Conservation (phyloP, 2,797 vertebrate genomes). For the Erpetoichthys calabaricus region DNA sequence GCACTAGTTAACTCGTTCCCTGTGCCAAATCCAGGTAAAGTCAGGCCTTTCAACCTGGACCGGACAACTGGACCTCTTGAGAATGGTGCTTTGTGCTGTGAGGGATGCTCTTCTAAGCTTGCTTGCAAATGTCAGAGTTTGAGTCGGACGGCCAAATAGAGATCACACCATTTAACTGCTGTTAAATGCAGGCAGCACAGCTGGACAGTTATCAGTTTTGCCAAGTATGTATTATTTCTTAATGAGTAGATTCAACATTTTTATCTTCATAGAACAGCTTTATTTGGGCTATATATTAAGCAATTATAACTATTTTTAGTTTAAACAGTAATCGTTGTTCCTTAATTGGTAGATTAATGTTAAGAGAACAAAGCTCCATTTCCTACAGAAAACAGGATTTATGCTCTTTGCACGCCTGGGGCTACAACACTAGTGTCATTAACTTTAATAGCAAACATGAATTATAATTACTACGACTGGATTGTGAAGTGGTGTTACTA, state of each 20-base stretch:
- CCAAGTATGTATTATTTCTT: too few species aligned
- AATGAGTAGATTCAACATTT: conserved; percentile 24
- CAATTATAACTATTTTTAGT: conserved; percentile 45
- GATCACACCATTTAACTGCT: too few species aligned
- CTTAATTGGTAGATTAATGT: conserved; percentile 44
- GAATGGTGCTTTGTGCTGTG: too few species aligned
- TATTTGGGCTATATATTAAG: conserved; percentile 40
- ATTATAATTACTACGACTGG: conserved; percentile 32
- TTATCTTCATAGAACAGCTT: conserved; percentile 43
- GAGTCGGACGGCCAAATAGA: too few species aligned
- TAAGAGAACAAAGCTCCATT: conserved; percentile 17
- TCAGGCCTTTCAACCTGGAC: too few species aligned
- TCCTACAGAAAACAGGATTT: conserved; percentile 25
- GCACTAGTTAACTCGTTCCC: too few species aligned
- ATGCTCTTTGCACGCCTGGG: conserved; percentile 24
- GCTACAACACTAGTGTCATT: conserved; percentile 29
- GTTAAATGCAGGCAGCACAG: too few species aligned
- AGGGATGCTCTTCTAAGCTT: too few species aligned
- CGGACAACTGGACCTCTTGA: too few species aligned
- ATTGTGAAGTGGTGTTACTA: conserved; percentile 11
- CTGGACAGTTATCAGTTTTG: too few species aligned
- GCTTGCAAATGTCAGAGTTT: too few species aligned
- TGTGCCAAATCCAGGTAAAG: too few species aligned
- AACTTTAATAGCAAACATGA: conserved; percentile 36
- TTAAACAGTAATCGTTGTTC: conserved; percentile 47